Percentiles rank a stretch among this genome's conserved stretches.
phyloP scores from a whole-genome alignment of 2,113 vertebrate genomes.

The Melanocharis versteri region DNA sequence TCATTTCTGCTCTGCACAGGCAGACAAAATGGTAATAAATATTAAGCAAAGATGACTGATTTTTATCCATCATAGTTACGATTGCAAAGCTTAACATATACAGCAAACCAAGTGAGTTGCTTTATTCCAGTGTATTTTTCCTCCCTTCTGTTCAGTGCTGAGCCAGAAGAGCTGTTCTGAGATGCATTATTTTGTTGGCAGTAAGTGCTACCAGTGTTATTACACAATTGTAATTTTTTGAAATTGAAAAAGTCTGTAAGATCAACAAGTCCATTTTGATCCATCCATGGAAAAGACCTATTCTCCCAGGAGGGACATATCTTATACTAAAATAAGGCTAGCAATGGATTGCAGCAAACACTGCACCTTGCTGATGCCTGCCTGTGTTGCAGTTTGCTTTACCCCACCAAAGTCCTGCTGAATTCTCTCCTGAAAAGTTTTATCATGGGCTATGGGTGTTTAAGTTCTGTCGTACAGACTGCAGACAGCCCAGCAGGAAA shows the following conservation, averaged over 20 bases:
- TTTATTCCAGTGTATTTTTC: neutral
- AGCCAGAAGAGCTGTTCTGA: neutral
- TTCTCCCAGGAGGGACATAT: neutral
- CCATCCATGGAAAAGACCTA: neutral
- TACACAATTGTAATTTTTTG: neutral
- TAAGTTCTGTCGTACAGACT: neutral
- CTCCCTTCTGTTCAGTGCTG: neutral
- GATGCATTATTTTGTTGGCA: neutral
- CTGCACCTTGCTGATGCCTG: neutral
- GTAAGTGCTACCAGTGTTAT: neutral
- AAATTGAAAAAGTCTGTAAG: neutral
- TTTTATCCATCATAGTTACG: neutral
- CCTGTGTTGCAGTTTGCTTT: neutral
- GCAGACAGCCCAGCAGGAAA: neutral
- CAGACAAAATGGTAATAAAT: neutral
- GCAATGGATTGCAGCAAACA: neutral
- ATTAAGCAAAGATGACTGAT: neutral
- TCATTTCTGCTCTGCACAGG: neutral
- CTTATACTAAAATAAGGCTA: neutral
- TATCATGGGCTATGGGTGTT: fast-evolving
- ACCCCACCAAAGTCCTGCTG: neutral
- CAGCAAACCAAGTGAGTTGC: neutral
- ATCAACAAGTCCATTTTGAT: neutral
- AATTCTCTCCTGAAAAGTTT: neutral
- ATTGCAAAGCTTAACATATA: neutral